Conservation (phyloP, 2,797 vertebrate genomes). For the Pyrocephalus nanus region DNA sequence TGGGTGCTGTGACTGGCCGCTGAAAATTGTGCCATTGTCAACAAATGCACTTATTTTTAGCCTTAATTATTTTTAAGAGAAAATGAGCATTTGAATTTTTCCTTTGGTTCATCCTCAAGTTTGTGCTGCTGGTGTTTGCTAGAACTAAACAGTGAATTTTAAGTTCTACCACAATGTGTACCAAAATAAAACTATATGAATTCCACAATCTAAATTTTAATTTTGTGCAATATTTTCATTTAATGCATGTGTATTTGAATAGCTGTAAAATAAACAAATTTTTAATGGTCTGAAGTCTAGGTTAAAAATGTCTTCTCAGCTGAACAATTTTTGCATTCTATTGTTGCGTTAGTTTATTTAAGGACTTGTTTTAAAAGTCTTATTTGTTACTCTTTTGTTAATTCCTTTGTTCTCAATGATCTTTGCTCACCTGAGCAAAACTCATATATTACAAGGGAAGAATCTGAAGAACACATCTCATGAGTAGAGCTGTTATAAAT, state of each 20-base stretch:
- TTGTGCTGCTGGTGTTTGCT: constrained; percentile 75
- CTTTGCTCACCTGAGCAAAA: constrained; percentile 77
- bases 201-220: constrained; percentile 80
- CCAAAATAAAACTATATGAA: constrained; percentile 70
- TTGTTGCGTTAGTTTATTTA: constrained; percentile 85
- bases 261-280: constrained; percentile 84
- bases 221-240: constrained; percentile 97
- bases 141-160: constrained; percentile 69
- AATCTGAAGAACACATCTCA: constrained; percentile 78
- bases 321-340: constrained; percentile 86
- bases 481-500: constrained; percentile 74
- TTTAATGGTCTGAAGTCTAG: constrained; percentile 84
- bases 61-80: constrained; percentile 87
- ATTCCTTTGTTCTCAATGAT: constrained; percentile 69
- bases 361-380: constrained; percentile 99
- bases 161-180: constrained; percentile 76
- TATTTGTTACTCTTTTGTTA: constrained; percentile 74
- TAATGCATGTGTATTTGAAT: constrained; percentile 91
- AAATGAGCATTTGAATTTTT: constrained; percentile 71
- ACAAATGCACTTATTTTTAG: constrained; percentile 87
- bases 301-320: constrained; percentile 78
- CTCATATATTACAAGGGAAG: constrained; percentile 72
- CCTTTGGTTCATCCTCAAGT: constrained; percentile 71
- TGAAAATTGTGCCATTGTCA: constrained; percentile 87
- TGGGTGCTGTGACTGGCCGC: constrained; percentile 73